Base-by-base conservation (phyloP, 2,113 vertebrate genomes). In the Polypterus senegalus region DNA sequence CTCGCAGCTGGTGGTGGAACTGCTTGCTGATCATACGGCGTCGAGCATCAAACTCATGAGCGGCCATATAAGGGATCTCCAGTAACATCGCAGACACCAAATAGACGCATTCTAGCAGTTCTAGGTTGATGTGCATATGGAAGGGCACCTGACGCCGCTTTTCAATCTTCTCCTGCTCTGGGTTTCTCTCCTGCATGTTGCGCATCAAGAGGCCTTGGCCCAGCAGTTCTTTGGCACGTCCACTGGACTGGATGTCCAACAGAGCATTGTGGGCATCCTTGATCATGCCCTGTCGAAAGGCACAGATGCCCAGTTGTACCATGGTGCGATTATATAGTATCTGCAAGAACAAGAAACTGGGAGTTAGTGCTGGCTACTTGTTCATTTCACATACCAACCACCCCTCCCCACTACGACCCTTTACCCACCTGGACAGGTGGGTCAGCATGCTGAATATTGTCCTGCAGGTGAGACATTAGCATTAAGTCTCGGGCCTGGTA, bases 1-100 rank as follows among this genome's bases (percentile, higher is more conserved):
- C 92, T 1, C 92, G 79, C 4, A 94, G 86, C 74, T 95, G 92
- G 79, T 95, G 92, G 58, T 94, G 92, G 74, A 94, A 95, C 86
- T 95, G 92, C 67, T 95, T 95, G 89, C 92, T 95, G 77, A 94
- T 94, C 92, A 93, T 94, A 61, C 92, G 80, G 3, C 92, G 83
- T 1, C 90, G 88, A 45, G 92, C 92, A 0, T 95, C 90, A 0
- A 92, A 93, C 76, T 95, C 91, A 0, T 93, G 92, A 1, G 90
- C 91, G 0, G 91, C 92, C 92, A 95, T 95, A 82, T 93, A 95
- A 7, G 92, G 92, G 73, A 95, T 94, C 77, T 94, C 92, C 66
- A 95, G 76, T 65, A 95, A 78, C 92, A 95, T 95, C 63, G 92
- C 91, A 0, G 92, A 92, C 65, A 95, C 92, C 78, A 95, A 81